Evolutionary conservation across 2,113 vertebrate genomes (phyloP), one percentile per base, ranked within the genome.

Genomic region (Eclectus roratus): DNA sequence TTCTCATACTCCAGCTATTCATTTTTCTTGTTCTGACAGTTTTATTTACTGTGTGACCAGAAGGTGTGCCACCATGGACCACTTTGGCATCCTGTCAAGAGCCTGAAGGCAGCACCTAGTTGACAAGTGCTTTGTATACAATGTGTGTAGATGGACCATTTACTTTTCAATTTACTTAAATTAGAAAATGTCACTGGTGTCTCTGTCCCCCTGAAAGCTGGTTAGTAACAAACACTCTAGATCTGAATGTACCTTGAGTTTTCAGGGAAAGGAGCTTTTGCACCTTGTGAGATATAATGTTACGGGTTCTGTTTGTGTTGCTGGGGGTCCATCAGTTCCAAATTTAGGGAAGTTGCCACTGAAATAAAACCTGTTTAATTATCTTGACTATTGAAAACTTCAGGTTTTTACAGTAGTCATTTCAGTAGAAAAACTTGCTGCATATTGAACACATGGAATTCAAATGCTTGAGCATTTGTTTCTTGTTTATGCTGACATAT

Each of bases 1-100:
- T 74, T 74, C 43, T 5, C 71, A 27, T 47, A 47, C 47, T 87
- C 44, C n/a, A 46, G 2, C 58, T 73, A 56, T 76, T 95, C 17
- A 82, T 93, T 95, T 85, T 76, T 93, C 84, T 91, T 63, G n/a
- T 78, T 91, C 49, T 91, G 87, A 80, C 85, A 88, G 84, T 91
- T 96, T 87, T 96, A 77, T 90, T 93, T 94, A 80, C 87, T 83
- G 31, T 31, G 49, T 69, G 50, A 71, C 58, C 64, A 17, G 69
- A 88, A 74, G 63, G 56, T 81, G 49, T 85, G 58, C 58, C 43
- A 20, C 56, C 6, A 5, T 11, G 27, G 43, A 23, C 35, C 3
- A 2, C 84, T 69, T 14, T 52, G 66, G 28, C 63, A 43, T 94
- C 41, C 78, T 91, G 78, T 56, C 78, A 61, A 16, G 76, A 61